Conservation (phyloP, 2,888 invertebrate genomes). For the Alviniconcha strummeri region DNA sequence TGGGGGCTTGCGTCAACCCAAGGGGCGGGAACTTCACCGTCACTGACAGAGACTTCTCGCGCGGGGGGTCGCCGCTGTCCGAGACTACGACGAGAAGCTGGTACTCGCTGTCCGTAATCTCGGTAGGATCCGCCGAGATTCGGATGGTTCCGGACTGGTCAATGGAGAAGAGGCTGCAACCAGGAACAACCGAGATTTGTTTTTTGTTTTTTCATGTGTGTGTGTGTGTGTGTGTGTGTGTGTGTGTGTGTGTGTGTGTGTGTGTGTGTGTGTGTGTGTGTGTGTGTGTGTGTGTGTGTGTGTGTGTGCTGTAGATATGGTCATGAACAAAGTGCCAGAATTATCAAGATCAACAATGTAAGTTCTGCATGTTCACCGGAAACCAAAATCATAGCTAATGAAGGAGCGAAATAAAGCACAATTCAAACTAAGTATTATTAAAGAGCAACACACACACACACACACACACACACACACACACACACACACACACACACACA, state of each 20-base stretch:
- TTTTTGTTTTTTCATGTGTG: no score
- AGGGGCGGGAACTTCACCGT: conserved; percentile 52
- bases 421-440: no score
- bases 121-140: conserved; percentile 43
- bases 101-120: conserved; percentile 46
- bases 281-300: not conserved
- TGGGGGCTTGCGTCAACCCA: not conserved
- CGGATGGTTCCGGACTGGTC: conserved; percentile 48
- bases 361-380: no score
- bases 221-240: not conserved
- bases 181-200: not conserved
- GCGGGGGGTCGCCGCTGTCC: conserved; percentile 53
- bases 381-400: no score
- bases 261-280: not conserved
- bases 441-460: no score
- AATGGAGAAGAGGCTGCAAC: conserved; percentile 56
- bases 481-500: no score
- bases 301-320: no score
- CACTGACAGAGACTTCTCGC: conserved; percentile 48
- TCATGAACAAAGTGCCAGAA: no score
- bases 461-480: no score
- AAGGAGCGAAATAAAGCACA: no score
- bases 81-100: conserved; percentile 50
- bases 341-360: no score
- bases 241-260: not conserved